Evolutionary conservation across 2,797 vertebrate species (phyloP).

Genomic region (Urophycis tenuis): DNA sequence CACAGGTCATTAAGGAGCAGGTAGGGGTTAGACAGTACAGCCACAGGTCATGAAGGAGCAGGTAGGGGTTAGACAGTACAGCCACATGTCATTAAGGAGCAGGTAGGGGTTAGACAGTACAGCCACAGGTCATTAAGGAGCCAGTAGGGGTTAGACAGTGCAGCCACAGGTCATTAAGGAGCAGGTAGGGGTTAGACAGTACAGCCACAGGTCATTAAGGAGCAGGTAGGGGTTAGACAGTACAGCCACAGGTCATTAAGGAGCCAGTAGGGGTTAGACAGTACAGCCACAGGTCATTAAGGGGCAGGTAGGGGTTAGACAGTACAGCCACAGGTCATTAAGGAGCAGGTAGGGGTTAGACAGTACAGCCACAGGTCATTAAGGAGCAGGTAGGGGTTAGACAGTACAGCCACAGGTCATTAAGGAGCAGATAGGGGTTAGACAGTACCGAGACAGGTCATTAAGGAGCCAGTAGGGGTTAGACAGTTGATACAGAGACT

Average conservation of each 20-base stretch:
- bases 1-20: not conserved
- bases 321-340: not conserved
- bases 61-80: not conserved
- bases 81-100: not conserved
- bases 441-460: not conserved
- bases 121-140: not conserved
- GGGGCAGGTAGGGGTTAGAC: too few relatives aligned
- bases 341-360: not conserved
- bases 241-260: not conserved
- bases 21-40: not conserved
- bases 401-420: constrained; percentile 11
- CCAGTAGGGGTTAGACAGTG: not conserved
- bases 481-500: not conserved
- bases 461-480: not conserved
- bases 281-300: not conserved
- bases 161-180: not conserved
- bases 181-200: not conserved
- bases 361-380: not conserved
- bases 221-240: constrained; percentile 12
- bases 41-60: not conserved
- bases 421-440: constrained; percentile 17
- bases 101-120: constrained; percentile 5
- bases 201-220: constrained; percentile 15
- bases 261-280: constrained; percentile 59
- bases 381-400: not conserved